Conservation (phyloP, 2,797 vertebrate species). For the Micrastur ruficollis region DNA sequence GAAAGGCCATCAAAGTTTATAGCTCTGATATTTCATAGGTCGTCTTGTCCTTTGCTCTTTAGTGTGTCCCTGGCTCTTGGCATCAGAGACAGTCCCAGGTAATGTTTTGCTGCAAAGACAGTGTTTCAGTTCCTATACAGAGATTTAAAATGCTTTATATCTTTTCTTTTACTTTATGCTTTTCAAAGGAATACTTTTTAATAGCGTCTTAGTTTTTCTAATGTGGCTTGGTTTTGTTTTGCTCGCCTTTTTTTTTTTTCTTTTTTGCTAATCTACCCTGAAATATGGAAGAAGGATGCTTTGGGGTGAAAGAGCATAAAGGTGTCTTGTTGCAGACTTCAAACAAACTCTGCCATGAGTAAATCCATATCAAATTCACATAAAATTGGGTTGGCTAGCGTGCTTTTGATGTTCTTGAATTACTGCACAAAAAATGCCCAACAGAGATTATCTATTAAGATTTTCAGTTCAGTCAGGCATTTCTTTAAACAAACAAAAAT, state of each 20-base stretch:
- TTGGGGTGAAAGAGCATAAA: not conserved
- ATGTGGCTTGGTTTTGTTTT: not conserved
- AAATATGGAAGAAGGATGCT: not conserved
- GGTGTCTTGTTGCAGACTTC: conserved; percentile 22
- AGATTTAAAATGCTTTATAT: not conserved
- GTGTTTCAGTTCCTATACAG: not conserved
- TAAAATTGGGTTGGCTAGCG: not conserved
- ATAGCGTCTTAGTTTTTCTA: not conserved
- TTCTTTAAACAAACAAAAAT: not conserved
- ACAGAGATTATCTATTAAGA: not conserved
- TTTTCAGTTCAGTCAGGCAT: not conserved
- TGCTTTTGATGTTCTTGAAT: conserved; percentile 42
- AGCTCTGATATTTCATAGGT: not conserved
- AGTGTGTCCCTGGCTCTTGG: not conserved
- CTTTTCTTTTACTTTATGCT: not conserved
- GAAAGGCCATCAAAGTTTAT: not conserved
- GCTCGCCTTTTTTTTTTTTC: not conserved
- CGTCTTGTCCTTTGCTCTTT: not conserved
- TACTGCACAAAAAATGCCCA: not conserved
- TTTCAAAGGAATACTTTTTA: not conserved
- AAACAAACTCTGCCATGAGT: conserved; percentile 18
- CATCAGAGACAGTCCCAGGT: not conserved
- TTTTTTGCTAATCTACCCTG: not conserved
- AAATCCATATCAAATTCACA: conserved; percentile 42
- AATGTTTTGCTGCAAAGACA: not conserved